Evolutionary conservation across 2,113 vertebrate genomes (phyloP).

Genomic region (Pogonocichla stellata): DNA sequence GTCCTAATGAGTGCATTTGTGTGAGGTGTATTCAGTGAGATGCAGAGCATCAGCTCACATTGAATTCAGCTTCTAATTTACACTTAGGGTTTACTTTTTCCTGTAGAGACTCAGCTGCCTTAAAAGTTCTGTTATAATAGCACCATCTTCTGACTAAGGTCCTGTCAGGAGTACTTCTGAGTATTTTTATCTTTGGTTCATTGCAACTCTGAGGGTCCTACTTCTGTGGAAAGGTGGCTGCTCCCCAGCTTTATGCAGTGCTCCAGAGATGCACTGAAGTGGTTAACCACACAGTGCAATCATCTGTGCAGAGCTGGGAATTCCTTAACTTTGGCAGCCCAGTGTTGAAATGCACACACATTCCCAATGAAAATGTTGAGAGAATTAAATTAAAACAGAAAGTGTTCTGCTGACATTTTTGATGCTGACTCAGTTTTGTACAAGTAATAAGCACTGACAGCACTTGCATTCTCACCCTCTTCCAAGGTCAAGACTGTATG

Average conservation of each 20-base stretch:
- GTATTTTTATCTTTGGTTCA: background rate
- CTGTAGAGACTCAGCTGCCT: background rate
- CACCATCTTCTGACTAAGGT: slow-evolving; percentile 31
- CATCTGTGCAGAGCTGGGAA: background rate
- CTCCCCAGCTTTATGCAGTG: background rate
- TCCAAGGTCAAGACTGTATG: background rate
- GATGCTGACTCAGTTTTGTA: background rate
- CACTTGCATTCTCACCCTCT: background rate
- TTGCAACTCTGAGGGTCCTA: background rate
- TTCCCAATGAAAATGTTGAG: background rate
- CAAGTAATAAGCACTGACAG: background rate
- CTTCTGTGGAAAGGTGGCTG: background rate
- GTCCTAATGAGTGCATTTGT: background rate
- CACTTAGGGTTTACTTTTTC: background rate
- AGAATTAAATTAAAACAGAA: slow-evolving; percentile 22
- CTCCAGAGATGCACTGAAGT: background rate
- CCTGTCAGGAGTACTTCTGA: background rate
- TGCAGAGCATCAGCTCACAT: accelerated
- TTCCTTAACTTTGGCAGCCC: background rate
- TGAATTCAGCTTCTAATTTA: background rate
- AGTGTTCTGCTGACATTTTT: slow-evolving; percentile 3
- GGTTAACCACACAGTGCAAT: background rate
- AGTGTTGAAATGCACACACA: background rate
- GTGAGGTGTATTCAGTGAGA: background rate
- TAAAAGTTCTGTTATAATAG: slow-evolving; percentile 14